These are phyloP conservation scores for Zaprionus ornatus DNA, from an alignment of 1,140 invertebrate species.

Conservation along the genomic window DNA sequence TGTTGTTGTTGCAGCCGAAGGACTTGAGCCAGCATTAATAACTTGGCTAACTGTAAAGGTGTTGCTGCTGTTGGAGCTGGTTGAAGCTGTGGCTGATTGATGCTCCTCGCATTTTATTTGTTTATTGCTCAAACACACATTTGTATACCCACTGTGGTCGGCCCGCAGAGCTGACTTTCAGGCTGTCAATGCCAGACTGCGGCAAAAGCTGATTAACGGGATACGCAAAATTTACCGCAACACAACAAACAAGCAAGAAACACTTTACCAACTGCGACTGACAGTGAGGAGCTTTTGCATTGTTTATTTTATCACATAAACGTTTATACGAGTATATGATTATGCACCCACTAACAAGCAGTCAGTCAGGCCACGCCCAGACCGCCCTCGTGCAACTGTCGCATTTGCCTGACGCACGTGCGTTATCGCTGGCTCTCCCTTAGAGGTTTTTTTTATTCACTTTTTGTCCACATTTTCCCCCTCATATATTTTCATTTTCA, in stretches of 20 bases:
- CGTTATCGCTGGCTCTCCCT: not conserved
- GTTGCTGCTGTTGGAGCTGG: constrained; percentile 17
- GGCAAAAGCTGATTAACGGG: constrained; percentile 35
- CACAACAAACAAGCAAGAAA: not conserved
- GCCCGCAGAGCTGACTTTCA: not conserved
- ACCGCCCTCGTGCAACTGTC: constrained; percentile 23
- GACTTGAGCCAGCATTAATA: constrained; percentile 19
- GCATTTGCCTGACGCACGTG: constrained; percentile 9
- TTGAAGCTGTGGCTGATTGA: not conserved
- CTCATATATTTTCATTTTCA: constrained; percentile 41
- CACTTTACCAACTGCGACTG: constrained; percentile 8
- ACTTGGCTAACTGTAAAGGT: constrained; percentile 8
- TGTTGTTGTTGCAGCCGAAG: not conserved
- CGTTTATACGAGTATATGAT: constrained; percentile 65
- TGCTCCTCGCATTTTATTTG: constrained; percentile 7
- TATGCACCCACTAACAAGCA: constrained; percentile 46
- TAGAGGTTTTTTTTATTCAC: not conserved
- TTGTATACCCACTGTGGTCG: constrained; percentile 37
- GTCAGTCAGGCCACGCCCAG: constrained; percentile 8
- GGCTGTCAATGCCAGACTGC: constrained; percentile 40
- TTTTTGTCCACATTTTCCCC: constrained; percentile 19
- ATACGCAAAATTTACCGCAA: constrained; percentile 22
- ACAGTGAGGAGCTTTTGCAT: constrained; percentile 27
- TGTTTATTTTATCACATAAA: constrained; percentile 36
- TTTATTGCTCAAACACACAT: constrained; percentile 22